Base-by-base conservation (phyloP, 2,797 vertebrate genomes). In the Rhabdomys pumilio region DNA sequence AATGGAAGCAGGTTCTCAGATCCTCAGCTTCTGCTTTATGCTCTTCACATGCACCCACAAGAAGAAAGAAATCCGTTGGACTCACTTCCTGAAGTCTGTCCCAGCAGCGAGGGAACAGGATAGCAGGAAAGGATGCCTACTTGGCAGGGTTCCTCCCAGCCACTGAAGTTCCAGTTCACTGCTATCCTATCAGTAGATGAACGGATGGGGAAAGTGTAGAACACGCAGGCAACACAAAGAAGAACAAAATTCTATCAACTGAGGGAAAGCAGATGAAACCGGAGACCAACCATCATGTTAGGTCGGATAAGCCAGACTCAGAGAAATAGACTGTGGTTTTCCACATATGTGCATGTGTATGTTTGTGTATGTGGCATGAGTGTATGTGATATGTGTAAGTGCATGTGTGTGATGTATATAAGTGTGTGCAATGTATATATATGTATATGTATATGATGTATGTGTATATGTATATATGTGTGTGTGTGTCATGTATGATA, bases 141-240 rank as follows among this genome's bases (percentile, higher is more conserved):
- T 47, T 3, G 53, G 34, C 9, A 63, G 3, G 1, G 5, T 0
- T 34, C 89, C 20, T 44, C 9, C 22, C 50, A 2, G 2, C 9
- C 12, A 34, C 17, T 3, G 26, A 87, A 20, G 20, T 31, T 29
- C 14, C 15, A 10, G 93, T 24, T 15, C 38, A 55, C 5, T 4
- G 34, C 31, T n/a, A 7, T 44, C 41, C 26, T 24, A 11, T 11
- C 41, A 63, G 73, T 41, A 15, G 41, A 24, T 22, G 26, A 31
- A 9, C 0, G 12, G 55, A 24, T 24, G 4, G 31, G 41, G 8
- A 59, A 11, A 77, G 12, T 3, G 20, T 7, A 3, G 41, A 34
- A 10, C 0, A 1, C 44, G 0, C 3, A 2, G 57, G 6, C 29
- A 89, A 12, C 1, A 13, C 31, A 76, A 77, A 61, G 73, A 63